A percentile compares a stretch with the other conserved stretches of the same genome.
Conservation (phyloP, 2,888 invertebrate species). For the Sympetrum striolatum region DNA sequence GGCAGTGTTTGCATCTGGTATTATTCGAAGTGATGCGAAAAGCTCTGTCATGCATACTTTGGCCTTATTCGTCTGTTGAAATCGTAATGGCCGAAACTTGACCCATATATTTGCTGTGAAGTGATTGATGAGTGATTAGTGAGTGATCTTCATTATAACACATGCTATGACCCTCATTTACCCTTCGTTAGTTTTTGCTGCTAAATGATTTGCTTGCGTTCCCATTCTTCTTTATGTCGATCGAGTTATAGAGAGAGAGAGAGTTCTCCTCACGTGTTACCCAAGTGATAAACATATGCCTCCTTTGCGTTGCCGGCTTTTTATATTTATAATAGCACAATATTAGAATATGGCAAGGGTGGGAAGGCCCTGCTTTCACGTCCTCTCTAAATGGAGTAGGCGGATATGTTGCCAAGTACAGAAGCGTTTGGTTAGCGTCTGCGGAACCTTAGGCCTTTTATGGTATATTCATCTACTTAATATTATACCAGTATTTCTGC, state of each 20-base stretch:
- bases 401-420: neutral
- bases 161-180: neutral
- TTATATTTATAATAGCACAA: neutral
- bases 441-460: no score
- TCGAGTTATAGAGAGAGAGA: neutral
- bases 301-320: neutral
- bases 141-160: neutral
- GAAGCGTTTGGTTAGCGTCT: no score
- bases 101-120: neutral
- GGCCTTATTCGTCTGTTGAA: neutral
- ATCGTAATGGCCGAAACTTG: constrained; percentile 12
- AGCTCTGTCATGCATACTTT: constrained; percentile 3
- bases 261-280: neutral
- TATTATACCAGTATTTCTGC: no score
- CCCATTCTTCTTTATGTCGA: neutral
- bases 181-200: neutral
- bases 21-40: neutral
- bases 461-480: no score
- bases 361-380: neutral
- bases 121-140: neutral
- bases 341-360: neutral
- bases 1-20: neutral
- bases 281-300: neutral
- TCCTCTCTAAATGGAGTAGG: neutral
- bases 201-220: neutral